These are phyloP conservation scores for Cossypha caffra DNA, from an alignment of 2,797 vertebrate genomes.

Conservation along the genomic window DNA sequence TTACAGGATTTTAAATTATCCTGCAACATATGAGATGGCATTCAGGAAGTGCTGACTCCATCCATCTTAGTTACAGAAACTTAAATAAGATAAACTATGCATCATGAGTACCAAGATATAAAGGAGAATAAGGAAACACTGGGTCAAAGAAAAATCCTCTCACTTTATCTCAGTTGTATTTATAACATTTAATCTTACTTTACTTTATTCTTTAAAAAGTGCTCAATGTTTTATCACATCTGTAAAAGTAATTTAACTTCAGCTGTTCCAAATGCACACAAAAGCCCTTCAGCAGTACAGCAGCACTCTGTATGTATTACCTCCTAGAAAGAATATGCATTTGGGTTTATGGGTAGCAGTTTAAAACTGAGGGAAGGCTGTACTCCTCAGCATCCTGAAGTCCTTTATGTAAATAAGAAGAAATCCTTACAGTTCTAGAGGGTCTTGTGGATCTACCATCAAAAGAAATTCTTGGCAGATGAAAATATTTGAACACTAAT, in stretches of 20 bases:
- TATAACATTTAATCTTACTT: neutral
- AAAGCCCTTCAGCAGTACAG: neutral
- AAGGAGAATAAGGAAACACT: neutral
- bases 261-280: neutral
- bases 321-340: neutral
- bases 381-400: neutral
- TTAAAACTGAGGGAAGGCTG: neutral
- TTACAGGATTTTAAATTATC: neutral
- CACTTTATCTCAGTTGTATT: neutral
- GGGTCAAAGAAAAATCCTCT: neutral
- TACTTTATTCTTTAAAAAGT: neutral
- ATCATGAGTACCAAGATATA: neutral
- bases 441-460: neutral
- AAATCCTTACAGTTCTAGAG: neutral
- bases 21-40: neutral
- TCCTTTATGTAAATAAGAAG: neutral
- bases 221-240: neutral
- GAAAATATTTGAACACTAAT: neutral
- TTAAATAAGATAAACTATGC: neutral
- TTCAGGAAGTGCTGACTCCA: neutral
- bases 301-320: neutral
- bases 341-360: neutral
- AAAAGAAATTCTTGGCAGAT: neutral
- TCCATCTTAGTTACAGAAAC: neutral
- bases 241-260: neutral